Percentiles rank a stretch among this genome's conserved stretches.
These are phyloP conservation scores for Vulpes lagopus DNA, from an alignment of 2,113 vertebrate species.

Conservation along the genomic window DNA sequence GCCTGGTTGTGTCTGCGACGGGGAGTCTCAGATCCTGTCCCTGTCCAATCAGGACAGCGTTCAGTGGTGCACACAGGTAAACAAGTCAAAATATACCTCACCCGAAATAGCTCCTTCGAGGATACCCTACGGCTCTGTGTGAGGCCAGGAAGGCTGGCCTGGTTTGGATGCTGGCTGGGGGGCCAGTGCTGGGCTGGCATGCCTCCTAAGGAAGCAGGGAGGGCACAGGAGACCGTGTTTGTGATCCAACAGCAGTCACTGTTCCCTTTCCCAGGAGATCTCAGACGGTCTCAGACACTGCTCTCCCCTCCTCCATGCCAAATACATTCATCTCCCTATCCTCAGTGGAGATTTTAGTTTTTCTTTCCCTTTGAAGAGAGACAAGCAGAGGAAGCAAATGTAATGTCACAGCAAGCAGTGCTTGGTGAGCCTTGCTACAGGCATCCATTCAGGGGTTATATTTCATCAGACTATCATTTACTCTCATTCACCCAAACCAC, in stretches of 20 bases:
- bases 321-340: conserved; percentile 61
- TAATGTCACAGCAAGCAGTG: conserved; percentile 73
- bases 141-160: conserved; percentile 42
- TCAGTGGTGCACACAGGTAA: conserved; percentile 68
- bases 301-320: background rate
- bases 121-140: background rate
- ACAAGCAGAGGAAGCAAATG: conserved; percentile 72
- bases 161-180: background rate
- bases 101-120: conserved; percentile 69
- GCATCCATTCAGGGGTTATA: conserved; percentile 60
- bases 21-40: background rate
- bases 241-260: background rate
- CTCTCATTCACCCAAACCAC: conserved; percentile 64
- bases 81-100: conserved; percentile 74
- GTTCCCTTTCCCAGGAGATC: conserved; percentile 55
- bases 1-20: conserved; percentile 39
- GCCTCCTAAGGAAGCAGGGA: conserved; percentile 68
- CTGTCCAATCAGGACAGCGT: conserved; percentile 26
- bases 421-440: conserved; percentile 67
- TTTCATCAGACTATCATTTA: conserved; percentile 78
- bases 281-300: background rate
- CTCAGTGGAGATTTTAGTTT: conserved; percentile 67
- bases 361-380: conserved; percentile 78
- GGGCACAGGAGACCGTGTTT: background rate
- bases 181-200: conserved; percentile 51